Base-by-base conservation (phyloP, 1,140 invertebrate species). In the Antheraea mylitta region DNA sequence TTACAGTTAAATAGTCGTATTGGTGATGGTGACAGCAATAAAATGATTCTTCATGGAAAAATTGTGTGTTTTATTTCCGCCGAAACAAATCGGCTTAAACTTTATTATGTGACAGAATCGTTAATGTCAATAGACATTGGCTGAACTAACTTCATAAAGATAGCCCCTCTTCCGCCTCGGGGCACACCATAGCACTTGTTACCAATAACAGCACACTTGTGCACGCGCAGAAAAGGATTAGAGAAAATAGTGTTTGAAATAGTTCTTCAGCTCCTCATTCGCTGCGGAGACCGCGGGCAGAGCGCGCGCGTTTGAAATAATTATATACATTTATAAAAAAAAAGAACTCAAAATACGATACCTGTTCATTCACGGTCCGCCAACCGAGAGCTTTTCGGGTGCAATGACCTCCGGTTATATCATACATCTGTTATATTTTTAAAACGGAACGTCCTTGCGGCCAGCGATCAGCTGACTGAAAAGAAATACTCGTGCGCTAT, bases 191-290 rank as follows among this genome's bases (percentile, higher is more conserved):
- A 60, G 73, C 78, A 83, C 80, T 81, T 81, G 78, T 73, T 67
- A 70, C 73, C 67, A 77, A 81, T 66, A 66, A 59, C 53, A 80
- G 79, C 85, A 86, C 85, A 86, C 86, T 82, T 79, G 77, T 77
- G 77, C 80, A 76, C 67, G 75, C 71, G 76, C 78, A 78, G 82
- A 81, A 86, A 87, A 87, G 86, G 83, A 87, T 90, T 89, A 88
- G 86, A 86, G 82, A 81, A 87, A 87, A 61, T 87, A 83, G 86
- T 89, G 76, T 85, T 89, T 89, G 87, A 85, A 90, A 89, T 88
- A 88, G 83, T 89, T 89, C 86, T 89, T 75, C 75, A 79, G 68
- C 79, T 85, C 81, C 82, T 87, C 88, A 90, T 87, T 90, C 87
- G 86, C 74, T 73, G 82, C 78, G 76, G 81, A 78, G 85, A 79